Percentiles rank a stretch among this genome's conserved stretches.
Conservation (phyloP, 2,797 vertebrate genomes). For the Melanogrammus aeglefinus region DNA sequence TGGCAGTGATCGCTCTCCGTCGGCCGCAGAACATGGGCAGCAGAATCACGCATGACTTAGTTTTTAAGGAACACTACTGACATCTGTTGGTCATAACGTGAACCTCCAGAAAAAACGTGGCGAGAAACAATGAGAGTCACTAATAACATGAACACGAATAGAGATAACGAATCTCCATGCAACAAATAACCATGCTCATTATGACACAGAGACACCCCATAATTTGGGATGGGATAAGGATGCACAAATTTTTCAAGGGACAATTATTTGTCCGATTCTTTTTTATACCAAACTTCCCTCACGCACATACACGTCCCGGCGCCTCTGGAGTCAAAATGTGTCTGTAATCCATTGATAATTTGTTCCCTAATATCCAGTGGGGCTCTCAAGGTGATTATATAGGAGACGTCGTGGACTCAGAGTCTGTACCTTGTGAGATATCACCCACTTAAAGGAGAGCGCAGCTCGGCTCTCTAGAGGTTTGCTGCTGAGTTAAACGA, state of each 20-base stretch:
- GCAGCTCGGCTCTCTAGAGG: conserved; percentile 11
- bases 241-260: not conserved
- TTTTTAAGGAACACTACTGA: conserved; percentile 70
- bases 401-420: conserved; percentile 26
- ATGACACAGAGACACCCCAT: not conserved
- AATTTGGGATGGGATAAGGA: not conserved
- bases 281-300: not conserved
- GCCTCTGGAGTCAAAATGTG: not conserved
- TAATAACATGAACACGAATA: not conserved
- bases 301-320: not conserved
- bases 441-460: conserved; percentile 15
- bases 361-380: conserved; percentile 12
- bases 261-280: not conserved
- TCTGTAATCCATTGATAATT: conserved; percentile 4
- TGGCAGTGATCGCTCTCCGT: conserved; percentile 38
- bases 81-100: conserved; percentile 64
- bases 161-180: not conserved
- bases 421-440: conserved; percentile 27
- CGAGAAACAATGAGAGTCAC: not conserved
- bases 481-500: conserved; percentile 18
- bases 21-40: conserved; percentile 11
- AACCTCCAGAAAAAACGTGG: conserved; percentile 19
- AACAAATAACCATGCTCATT: not conserved
- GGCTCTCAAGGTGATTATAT: conserved; percentile 33
- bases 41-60: conserved; percentile 2